phyloP scores from a whole-genome alignment of 2,888 invertebrate genomes.

The Dioctria linearis region DNA sequence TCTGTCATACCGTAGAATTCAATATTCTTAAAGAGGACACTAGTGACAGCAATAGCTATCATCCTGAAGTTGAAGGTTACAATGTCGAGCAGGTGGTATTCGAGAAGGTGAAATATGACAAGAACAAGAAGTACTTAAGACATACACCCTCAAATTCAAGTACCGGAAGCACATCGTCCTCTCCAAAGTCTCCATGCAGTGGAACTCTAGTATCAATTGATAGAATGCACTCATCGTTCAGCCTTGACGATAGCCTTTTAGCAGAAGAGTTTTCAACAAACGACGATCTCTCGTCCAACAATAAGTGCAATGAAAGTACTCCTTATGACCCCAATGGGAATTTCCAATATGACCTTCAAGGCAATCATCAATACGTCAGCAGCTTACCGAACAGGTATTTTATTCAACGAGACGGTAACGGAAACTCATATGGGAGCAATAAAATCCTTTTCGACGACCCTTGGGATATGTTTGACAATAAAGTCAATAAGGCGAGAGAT shows the following conservation, averaged over 20 bases:
- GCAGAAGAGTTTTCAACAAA: slow-evolving; percentile 7
- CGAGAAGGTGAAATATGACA: slow-evolving; percentile 67
- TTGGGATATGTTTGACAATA: slow-evolving; percentile 65
- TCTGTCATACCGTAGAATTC: slow-evolving; percentile 23
- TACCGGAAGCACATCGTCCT: slow-evolving; percentile 62
- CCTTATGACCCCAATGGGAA: slow-evolving; percentile 24
- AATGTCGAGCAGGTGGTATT: slow-evolving; percentile 63
- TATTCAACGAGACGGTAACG: slow-evolving; percentile 51
- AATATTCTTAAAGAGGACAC: slow-evolving; percentile 37
- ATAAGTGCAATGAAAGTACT: neutral
- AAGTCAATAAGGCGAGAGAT: slow-evolving; percentile 63
- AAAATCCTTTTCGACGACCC: slow-evolving; percentile 54
- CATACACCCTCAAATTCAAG: slow-evolving; percentile 69
- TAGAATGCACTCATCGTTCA: slow-evolving; percentile 26
- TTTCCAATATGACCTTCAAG: slow-evolving; percentile 19
- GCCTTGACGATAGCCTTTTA: slow-evolving; percentile 36
- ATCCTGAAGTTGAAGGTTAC: slow-evolving; percentile 6
- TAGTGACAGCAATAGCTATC: slow-evolving; percentile 23
- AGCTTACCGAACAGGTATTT: slow-evolving; percentile 32
- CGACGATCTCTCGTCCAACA: neutral
- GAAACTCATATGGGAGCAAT: slow-evolving; percentile 53
- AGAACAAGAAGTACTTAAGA: slow-evolving; percentile 67
- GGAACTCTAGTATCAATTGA: slow-evolving; percentile 22
- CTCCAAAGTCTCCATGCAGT: slow-evolving; percentile 55
- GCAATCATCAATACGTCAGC: slow-evolving; percentile 4